Conservation (phyloP, 2,113 vertebrate genomes). For the Ellobius talpinus region DNA sequence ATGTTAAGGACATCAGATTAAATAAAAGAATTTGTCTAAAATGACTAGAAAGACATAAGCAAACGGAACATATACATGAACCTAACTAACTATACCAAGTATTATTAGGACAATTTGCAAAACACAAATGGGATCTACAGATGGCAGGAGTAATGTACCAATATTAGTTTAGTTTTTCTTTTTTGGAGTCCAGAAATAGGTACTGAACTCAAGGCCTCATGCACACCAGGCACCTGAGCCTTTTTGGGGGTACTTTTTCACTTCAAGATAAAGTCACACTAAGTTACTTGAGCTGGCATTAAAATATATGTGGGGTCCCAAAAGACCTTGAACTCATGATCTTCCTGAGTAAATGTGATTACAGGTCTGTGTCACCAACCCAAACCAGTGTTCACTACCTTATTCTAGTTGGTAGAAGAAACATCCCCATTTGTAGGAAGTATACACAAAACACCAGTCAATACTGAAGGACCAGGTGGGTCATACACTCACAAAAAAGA, state of each 20-base stretch:
- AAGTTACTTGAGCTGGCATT: neutral
- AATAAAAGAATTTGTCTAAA: conserved; percentile 21
- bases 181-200: neutral
- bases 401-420: neutral
- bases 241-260: neutral
- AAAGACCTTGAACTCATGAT: neutral
- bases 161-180: neutral
- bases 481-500: conserved; percentile 20
- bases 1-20: conserved; percentile 15
- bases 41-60: conserved; percentile 23
- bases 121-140: neutral
- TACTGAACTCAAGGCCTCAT: neutral
- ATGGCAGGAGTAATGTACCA: neutral
- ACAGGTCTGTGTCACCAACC: neutral
- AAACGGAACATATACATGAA: conserved; percentile 2
- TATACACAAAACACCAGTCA: neutral
- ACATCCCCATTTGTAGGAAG: neutral
- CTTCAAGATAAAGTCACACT: neutral
- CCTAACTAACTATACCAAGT: neutral
- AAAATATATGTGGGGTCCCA: neutral
- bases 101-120: neutral
- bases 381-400: neutral
- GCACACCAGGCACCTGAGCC: neutral
- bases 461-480: neutral
- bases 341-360: neutral